Conservation (phyloP, 1,140 invertebrate species). For the Zaprionus ornatus region DNA sequence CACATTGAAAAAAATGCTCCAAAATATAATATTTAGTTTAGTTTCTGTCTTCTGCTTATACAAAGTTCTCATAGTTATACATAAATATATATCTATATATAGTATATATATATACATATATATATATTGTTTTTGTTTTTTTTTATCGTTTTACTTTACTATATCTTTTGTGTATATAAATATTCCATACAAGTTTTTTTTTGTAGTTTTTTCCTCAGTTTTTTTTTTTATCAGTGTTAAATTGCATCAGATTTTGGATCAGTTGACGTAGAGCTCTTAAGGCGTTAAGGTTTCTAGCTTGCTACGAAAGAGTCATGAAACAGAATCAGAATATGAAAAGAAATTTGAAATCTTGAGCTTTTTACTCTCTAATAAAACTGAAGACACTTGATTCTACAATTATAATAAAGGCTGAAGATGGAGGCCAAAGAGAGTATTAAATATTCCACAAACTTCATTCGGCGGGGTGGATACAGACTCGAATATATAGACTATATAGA, state of each 20-base stretch:
- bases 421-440: not conserved
- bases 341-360: no score
- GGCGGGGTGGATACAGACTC: not conserved
- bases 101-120: constrained; percentile 25
- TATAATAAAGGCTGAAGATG: no score
- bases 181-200: constrained; percentile 49
- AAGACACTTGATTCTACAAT: no score
- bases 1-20: constrained; percentile 75
- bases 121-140: constrained; percentile 13
- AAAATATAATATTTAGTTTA: constrained; percentile 74
- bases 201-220: constrained; percentile 28
- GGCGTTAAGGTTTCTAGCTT: constrained; percentile 24
- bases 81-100: constrained; percentile 43
- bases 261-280: constrained; percentile 46
- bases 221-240: constrained; percentile 22
- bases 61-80: constrained; percentile 20
- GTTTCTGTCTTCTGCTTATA: constrained; percentile 31
- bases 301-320: not conserved
- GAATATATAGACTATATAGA: not conserved
- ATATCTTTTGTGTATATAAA: constrained; percentile 46
- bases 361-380: not conserved
- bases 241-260: constrained; percentile 29
- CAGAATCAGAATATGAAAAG: not conserved
- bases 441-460: not conserved
- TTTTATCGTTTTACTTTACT: constrained; percentile 14